phyloP scores from a whole-genome alignment of 2,797 vertebrate species.

The Phataginus tetradactyla region DNA sequence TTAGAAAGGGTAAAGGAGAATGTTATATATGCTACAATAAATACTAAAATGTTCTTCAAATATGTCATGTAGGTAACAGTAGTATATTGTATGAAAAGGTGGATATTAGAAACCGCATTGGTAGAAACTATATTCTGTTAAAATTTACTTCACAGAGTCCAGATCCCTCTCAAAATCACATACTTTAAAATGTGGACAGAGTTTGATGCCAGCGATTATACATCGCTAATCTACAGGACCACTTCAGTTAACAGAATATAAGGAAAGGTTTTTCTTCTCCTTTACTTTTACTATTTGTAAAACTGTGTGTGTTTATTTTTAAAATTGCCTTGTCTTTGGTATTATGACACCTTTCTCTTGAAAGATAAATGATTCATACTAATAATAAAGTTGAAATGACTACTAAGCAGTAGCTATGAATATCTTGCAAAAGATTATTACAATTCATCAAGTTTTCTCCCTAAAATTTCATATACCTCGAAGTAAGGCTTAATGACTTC shows the following conservation, averaged over 20 bases:
- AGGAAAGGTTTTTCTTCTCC: background rate
- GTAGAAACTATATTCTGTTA: background rate
- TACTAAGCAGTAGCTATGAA: background rate
- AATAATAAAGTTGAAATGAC: background rate
- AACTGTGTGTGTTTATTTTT: background rate
- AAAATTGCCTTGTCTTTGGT: background rate
- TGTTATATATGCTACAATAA: background rate
- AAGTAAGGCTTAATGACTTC: background rate
- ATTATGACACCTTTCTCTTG: background rate
- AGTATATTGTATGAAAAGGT: background rate
- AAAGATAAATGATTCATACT: background rate
- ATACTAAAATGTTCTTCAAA: constrained; percentile 11
- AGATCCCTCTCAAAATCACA: background rate
- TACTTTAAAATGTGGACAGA: background rate
- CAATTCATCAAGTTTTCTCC: background rate
- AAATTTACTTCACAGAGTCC: background rate
- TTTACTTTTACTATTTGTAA: background rate
- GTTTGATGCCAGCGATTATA: background rate
- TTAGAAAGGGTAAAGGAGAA: background rate
- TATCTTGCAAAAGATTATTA: background rate
- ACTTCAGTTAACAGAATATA: background rate
- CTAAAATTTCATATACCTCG: background rate
- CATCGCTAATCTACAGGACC: background rate
- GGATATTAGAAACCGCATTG: background rate
- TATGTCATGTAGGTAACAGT: background rate